These are phyloP conservation scores for Cyprinus carpio DNA, from an alignment of 2,113 vertebrate genomes.

Conservation along the genomic window DNA sequence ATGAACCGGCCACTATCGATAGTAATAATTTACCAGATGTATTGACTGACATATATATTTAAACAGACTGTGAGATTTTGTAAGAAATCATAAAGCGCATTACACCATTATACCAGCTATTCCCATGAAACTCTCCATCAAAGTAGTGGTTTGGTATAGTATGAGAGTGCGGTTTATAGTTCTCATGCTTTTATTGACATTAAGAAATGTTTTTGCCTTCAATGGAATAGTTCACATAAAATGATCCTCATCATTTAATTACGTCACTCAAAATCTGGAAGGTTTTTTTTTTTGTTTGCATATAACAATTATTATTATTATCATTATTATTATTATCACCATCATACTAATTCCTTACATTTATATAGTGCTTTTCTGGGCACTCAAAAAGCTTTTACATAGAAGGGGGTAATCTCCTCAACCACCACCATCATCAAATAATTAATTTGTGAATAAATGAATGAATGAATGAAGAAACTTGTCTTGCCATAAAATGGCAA, in stretches of 20 bases:
- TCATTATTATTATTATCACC: too few species aligned
- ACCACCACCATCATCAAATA: too few species aligned
- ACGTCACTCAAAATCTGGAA: too few species aligned
- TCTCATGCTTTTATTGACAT: constrained; percentile 19
- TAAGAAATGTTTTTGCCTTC: background rate
- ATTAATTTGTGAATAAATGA: too few species aligned
- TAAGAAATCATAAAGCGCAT: constrained; percentile 21
- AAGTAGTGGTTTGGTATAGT: constrained; percentile 5
- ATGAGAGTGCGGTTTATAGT: constrained; percentile 2
- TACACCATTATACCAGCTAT: background rate
- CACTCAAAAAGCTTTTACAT: too few species aligned
- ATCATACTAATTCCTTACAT: too few species aligned
- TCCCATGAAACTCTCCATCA: constrained; percentile 26
- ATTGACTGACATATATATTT: constrained; percentile 12
- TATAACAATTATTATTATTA: too few species aligned
- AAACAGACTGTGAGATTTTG: constrained; percentile 1
- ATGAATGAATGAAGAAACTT: too few species aligned
- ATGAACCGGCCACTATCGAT: constrained; percentile 10
- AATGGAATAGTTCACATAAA: background rate
- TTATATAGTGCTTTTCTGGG: too few species aligned
- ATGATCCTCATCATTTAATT: background rate
- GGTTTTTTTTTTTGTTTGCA: too few species aligned
- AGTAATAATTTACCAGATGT: constrained; percentile 11
- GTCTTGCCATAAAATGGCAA: too few species aligned
- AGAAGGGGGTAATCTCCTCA: too few species aligned